Base-by-base conservation (phyloP, 2,797 vertebrate species). In the Adrianichthys oophorus region DNA sequence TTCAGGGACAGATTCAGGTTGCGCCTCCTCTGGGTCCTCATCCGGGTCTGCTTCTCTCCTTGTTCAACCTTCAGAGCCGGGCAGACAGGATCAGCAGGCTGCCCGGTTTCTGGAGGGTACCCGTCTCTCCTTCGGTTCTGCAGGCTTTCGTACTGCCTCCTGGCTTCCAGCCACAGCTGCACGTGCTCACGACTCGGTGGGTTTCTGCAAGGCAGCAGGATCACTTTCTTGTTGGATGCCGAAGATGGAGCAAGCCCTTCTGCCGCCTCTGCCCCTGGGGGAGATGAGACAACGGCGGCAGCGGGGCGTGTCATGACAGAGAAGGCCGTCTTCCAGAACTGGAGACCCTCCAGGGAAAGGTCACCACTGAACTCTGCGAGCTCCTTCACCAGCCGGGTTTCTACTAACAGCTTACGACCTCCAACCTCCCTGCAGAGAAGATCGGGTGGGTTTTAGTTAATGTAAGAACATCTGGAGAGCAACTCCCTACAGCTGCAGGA, bases 291-390 rank as follows among this genome's bases (percentile, higher is more conserved):
- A 21, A 80, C 65, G 60, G 79, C 65, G n/a, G 90, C 1, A 23
- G 63, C 90, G 0, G 88, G 91, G 40, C 91, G 92, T 5, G 95
- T 95, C 97, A 99, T 98, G 62, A 94, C 96, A 26, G 93, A 95
- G 87, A 98, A 99, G 0, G 95, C 97, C 0, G 93, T 94, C 89
- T 97, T 98, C 98, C 98, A 99, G 53, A 99, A 94, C 50, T 87
- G 89, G 32, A 99, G 90, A 54, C 98, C 98, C 75, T 98, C 95
- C 77, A 95, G 80, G 40, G 93, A 95, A 74, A 98, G 92, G 66
- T 97, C 96, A 40, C 98, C 96, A 55, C 91, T 92, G 85, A 98
- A 98, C 74, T 99, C 98, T 0, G 88, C 68, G 15, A 99, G 90
- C 82, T 96, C 94, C 72, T 93, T 93, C 37, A 92, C 89, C 74